phyloP scores from a whole-genome alignment of 1,140 invertebrate species.

The Heliconius eleuchia region DNA sequence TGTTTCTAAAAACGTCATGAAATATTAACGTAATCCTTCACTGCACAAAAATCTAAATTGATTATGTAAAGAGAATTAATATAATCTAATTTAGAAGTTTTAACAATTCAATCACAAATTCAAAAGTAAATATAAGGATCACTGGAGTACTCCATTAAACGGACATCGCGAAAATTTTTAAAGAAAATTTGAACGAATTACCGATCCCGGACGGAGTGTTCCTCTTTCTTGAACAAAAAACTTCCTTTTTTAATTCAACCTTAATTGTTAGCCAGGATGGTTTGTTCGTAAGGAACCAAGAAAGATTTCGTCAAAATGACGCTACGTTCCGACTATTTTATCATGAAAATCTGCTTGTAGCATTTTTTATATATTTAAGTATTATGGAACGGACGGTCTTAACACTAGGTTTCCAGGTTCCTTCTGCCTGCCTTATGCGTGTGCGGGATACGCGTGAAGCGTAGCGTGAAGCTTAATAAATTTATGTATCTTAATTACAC shows the following conservation, averaged over 20 bases:
- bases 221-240: slow-evolving; percentile 65
- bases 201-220: slow-evolving; percentile 57
- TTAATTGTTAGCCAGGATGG: slow-evolving; percentile 69
- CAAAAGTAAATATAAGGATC: slow-evolving; percentile 67
- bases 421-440: too few relatives aligned
- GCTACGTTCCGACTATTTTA: too few relatives aligned
- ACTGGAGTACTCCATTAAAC: slow-evolving; percentile 69
- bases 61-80: slow-evolving; percentile 52
- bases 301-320: background rate
- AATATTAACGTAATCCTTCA: background rate
- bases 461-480: too few relatives aligned
- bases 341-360: too few relatives aligned
- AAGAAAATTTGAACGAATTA: slow-evolving; percentile 77
- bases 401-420: too few relatives aligned
- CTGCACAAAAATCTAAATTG: slow-evolving; percentile 24
- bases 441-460: too few relatives aligned
- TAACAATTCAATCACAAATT: slow-evolving; percentile 66
- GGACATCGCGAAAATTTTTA: slow-evolving; percentile 70
- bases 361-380: background rate
- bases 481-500: too few relatives aligned
- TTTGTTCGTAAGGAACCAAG: slow-evolving; percentile 34
- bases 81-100: slow-evolving; percentile 60
- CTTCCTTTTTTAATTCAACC: slow-evolving; percentile 67
- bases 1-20: background rate
- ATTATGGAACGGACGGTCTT: too few relatives aligned